These are phyloP conservation scores for Brachylomia viminalis DNA, from an alignment of 2,888 invertebrate genomes.

Conservation along the genomic window DNA sequence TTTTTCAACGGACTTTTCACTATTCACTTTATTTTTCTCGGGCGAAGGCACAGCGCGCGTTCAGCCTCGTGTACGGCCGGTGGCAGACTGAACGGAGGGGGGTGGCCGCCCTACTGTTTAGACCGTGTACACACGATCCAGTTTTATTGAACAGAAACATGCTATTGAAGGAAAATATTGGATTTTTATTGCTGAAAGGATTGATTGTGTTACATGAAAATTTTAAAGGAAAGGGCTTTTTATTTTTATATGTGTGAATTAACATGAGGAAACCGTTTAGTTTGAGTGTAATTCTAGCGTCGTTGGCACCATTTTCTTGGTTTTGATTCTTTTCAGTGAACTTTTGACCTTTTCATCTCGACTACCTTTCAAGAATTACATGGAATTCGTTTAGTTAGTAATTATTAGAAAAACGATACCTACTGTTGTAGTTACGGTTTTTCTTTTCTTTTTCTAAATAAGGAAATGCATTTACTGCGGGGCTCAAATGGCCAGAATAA, in stretches of 20 bases:
- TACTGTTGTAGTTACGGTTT: background rate
- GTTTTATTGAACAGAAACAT: slow-evolving; percentile 67
- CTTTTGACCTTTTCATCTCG: slow-evolving; percentile 21
- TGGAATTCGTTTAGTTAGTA: background rate
- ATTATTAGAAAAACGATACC: background rate
- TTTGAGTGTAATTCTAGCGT: background rate
- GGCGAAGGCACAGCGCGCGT: slow-evolving; percentile 66
- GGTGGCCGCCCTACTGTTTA: slow-evolving; percentile 75
- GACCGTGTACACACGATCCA: slow-evolving; percentile 65
- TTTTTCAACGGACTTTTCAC: slow-evolving; percentile 67
- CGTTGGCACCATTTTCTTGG: slow-evolving; percentile 7
- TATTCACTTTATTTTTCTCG: slow-evolving; percentile 66
- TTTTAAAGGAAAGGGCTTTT: slow-evolving; percentile 17
- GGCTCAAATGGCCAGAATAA: background rate
- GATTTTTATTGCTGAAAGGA: slow-evolving; percentile 61
- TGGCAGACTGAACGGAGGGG: slow-evolving; percentile 75
- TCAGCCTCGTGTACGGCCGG: slow-evolving; percentile 67
- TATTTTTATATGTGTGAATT: background rate
- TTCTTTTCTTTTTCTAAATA: background rate
- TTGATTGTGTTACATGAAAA: slow-evolving; percentile 49
- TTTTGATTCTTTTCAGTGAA: slow-evolving; percentile 12
- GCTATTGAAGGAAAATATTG: slow-evolving; percentile 61
- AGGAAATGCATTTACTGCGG: background rate
- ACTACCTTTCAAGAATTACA: background rate
- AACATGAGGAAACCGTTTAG: background rate